Base-by-base conservation (phyloP, 2,113 vertebrate genomes). In the Oxygymnocypris stewartii region DNA sequence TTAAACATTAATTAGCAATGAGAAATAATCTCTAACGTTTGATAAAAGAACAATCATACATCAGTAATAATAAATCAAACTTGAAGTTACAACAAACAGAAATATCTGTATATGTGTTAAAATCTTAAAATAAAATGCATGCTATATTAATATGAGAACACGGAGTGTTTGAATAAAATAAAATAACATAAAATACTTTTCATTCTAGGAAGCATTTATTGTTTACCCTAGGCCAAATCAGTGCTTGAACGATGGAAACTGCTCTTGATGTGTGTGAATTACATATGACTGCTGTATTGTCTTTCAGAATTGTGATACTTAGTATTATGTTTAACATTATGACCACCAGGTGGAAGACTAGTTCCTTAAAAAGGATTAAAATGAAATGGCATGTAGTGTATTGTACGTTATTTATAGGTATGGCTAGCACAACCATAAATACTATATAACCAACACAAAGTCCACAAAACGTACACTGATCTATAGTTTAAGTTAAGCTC, bases 261-360 rank as follows among this genome's bases (percentile, higher is more conserved):
- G 75, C 14, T 78, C 16, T 54, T 78, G 25, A 11, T 78, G 25
- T 51, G 25, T 4, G 7, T 54, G 25, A 6, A 5, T 54, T 51
- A 25, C 1, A 71, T 20, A 71, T 40, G 69, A 44, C 23, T 25
- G 40, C 2, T 51, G 49, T 51, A 12, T 47, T 47, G 2, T 78
- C 47, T 54, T 54, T 51, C 14, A 25, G 23, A 74, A 73, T n/a
- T 51, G 13, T 51, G 49, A 4, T 51, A 16, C 49, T 51, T 51
- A 51, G 13, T n/a, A 51, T 51, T 61, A 49, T 85, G 40, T 87
- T 61, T 65, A 57, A 44, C 57, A 67, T 76, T 54, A 67, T 65
- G 37, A 10, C 84, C 86, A 87, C 61, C 65, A 89, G 88, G 79
- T 76, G 84, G 88, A 47, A 63, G 67, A 74, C 37, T 81, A 84